A percentile compares a stretch with the other conserved stretches of the same genome.
Evolutionary conservation across 2,113 vertebrate species (phyloP).

Genomic region (Oryzias javanicus): DNA sequence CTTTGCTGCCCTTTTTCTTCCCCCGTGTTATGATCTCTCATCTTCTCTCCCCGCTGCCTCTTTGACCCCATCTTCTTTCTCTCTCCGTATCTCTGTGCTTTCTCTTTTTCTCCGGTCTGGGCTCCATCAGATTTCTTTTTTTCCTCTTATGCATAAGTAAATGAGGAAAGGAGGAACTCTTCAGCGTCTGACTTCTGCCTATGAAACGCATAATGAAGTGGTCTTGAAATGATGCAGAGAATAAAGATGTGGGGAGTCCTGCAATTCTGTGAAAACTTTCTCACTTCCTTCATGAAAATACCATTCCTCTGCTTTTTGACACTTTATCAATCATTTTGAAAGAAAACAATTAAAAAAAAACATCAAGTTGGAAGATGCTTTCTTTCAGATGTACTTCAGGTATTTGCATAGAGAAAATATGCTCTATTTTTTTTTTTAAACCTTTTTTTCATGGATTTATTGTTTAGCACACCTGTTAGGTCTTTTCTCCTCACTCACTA

Average conservation of each 20-base stretch:
- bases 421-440: too few relatives aligned
- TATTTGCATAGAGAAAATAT: too few relatives aligned
- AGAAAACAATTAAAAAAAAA: too few relatives aligned
- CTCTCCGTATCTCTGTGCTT: conserved; percentile 20
- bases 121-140: conserved; percentile 2
- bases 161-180: conserved; percentile 33
- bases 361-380: too few relatives aligned
- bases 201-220: conserved; percentile 35
- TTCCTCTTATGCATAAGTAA: conserved; percentile 53
- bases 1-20: conserved; percentile 16
- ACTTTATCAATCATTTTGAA: too few relatives aligned
- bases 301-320: too few relatives aligned
- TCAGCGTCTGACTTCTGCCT: conserved; percentile 32
- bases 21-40: conserved; percentile 28
- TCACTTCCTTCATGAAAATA: too few relatives aligned
- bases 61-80: conserved; percentile 34
- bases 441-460: too few relatives aligned
- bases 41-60: conserved; percentile 21
- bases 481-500: too few relatives aligned
- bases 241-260: conserved; percentile 2
- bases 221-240: conserved; percentile 18
- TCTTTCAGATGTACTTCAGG: too few relatives aligned
- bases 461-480: too few relatives aligned
- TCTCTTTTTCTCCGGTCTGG: conserved; percentile 12
- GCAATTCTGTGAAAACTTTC: not conserved